phyloP scores from a whole-genome alignment of 2,888 invertebrate species.

The Peribatodes rhomboidaria region DNA sequence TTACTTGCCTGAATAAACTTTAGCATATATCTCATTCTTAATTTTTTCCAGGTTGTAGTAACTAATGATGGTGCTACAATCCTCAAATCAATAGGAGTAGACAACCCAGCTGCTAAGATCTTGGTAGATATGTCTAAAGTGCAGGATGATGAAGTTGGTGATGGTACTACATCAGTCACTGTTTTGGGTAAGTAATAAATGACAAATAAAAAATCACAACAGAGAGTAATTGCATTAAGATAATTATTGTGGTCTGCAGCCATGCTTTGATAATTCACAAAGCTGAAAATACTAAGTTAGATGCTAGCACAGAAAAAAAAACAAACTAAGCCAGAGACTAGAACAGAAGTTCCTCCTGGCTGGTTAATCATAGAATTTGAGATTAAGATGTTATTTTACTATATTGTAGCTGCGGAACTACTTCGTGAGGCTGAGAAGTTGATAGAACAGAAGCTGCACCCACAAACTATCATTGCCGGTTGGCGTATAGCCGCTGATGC shows the following conservation, averaged over 20 bases:
- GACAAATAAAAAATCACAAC: too few relatives aligned
- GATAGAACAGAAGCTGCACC: slow-evolving; percentile 97
- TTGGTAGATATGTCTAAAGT: slow-evolving; percentile 99
- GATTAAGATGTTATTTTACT: too few relatives aligned
- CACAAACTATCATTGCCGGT: slow-evolving; percentile 98
- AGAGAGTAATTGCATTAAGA: too few relatives aligned
- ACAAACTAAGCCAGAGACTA: too few relatives aligned
- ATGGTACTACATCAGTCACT: slow-evolving; percentile 99
- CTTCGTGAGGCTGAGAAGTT: slow-evolving; percentile 98
- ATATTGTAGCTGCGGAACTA: slow-evolving; percentile 93
- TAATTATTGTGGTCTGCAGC: too few relatives aligned
- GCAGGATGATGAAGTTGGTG: slow-evolving; percentile 99
- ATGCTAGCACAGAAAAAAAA: too few relatives aligned
- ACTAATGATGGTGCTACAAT: slow-evolving; percentile 99
- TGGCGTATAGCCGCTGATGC: slow-evolving; percentile 96
- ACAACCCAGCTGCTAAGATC: slow-evolving; percentile 99
- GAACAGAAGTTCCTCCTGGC: too few relatives aligned
- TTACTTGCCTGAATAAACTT: not conserved
- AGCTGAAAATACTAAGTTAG: too few relatives aligned
- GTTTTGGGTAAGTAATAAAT: slow-evolving; percentile 88
- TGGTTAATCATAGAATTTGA: too few relatives aligned
- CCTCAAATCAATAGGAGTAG: slow-evolving; percentile 97
- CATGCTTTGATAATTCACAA: too few relatives aligned
- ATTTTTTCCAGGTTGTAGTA: slow-evolving; percentile 93
- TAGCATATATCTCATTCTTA: too few relatives aligned